Evolutionary conservation across 1,140 invertebrate species (phyloP).

Genomic region (Saccostrea glomerata): DNA sequence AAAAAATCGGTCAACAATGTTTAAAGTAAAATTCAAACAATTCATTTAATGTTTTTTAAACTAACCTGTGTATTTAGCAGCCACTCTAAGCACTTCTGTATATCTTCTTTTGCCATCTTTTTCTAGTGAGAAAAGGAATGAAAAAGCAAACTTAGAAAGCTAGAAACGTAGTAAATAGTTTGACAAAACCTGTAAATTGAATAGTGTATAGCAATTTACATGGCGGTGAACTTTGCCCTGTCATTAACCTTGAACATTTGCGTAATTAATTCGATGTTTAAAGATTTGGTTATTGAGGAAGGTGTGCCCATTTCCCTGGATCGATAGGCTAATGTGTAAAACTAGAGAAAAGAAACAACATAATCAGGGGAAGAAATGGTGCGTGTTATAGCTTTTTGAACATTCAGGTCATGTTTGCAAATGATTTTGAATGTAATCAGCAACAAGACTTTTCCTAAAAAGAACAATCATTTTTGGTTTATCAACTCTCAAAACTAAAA

Average conservation of each 20-base stretch:
- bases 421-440: too few relatives aligned
- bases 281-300: background rate
- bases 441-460: too few relatives aligned
- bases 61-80: slow-evolving; percentile 61
- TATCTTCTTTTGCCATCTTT: slow-evolving; percentile 64
- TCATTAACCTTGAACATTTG: background rate
- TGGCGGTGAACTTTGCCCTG: background rate
- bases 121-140: slow-evolving; percentile 51
- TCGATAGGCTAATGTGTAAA: background rate
- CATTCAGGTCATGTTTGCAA: background rate
- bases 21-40: too few relatives aligned
- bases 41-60: too few relatives aligned
- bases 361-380: background rate
- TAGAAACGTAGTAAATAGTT: too few relatives aligned
- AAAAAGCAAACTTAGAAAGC: background rate
- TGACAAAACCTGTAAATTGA: background rate
- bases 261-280: slow-evolving; percentile 22
- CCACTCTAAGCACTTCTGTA: slow-evolving; percentile 64
- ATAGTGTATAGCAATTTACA: background rate
- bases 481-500: too few relatives aligned
- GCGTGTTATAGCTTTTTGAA: background rate
- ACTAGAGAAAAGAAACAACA: background rate
- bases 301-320: background rate
- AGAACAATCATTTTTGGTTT: too few relatives aligned
- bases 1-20: too few relatives aligned